These are phyloP conservation scores for Meiosimyza decipiens DNA, from an alignment of 2,888 invertebrate species.

Conservation along the genomic window DNA sequence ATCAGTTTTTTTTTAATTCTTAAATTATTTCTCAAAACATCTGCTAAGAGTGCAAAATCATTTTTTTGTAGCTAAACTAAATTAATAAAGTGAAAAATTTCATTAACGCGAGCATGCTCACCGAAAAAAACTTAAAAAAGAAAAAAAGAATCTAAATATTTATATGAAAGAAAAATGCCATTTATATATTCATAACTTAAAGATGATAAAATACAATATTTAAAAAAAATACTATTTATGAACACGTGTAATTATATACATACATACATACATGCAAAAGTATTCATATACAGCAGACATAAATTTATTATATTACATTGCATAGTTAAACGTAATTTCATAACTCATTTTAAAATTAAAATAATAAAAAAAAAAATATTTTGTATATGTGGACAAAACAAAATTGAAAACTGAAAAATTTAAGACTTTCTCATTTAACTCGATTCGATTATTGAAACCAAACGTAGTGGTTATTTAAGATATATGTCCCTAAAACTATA, in stretches of 20 bases:
- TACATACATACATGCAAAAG: slow-evolving; percentile 36
- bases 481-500: too few relatives aligned
- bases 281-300: slow-evolving; percentile 36
- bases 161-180: slow-evolving; percentile 40
- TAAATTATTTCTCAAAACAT: slow-evolving; percentile 18
- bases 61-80: too few relatives aligned
- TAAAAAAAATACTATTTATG: slow-evolving; percentile 8
- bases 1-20: slow-evolving; percentile 25
- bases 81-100: slow-evolving; percentile 36
- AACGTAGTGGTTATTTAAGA: too few relatives aligned
- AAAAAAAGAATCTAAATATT: slow-evolving; percentile 39
- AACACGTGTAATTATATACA: slow-evolving; percentile 33
- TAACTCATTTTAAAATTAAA: slow-evolving; percentile 10
- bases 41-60: slow-evolving; percentile 7
- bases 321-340: slow-evolving; percentile 11
- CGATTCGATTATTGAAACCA: neutral
- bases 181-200: slow-evolving; percentile 41
- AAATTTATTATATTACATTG: slow-evolving; percentile 17
- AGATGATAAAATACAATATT: slow-evolving; percentile 35
- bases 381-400: slow-evolving; percentile 30
- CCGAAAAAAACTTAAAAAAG: slow-evolving; percentile 8
- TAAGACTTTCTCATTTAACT: slow-evolving; percentile 2
- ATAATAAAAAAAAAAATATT: slow-evolving; percentile 4
- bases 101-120: slow-evolving; percentile 22
- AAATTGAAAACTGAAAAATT: neutral